Conservation (phyloP, 2,888 invertebrate species). For the Hirtodrosophila confusa region DNA sequence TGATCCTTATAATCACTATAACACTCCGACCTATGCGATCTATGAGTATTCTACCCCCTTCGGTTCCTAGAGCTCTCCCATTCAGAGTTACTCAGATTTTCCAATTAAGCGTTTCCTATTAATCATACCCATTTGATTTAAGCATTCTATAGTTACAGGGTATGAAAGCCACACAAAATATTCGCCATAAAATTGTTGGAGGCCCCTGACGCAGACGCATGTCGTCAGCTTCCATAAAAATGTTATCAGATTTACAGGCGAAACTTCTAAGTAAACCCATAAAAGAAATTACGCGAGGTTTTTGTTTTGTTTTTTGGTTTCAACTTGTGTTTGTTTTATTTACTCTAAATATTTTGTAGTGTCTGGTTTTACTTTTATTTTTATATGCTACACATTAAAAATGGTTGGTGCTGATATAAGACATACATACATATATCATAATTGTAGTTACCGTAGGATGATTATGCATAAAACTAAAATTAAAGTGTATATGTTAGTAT, state of each 20-base stretch:
- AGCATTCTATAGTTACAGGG: constrained; percentile 23
- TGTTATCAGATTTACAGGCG: constrained; percentile 71
- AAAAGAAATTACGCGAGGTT: constrained; percentile 63
- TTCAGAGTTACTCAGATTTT: too few relatives aligned
- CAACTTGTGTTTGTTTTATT: constrained; percentile 68
- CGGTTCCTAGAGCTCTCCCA: too few relatives aligned
- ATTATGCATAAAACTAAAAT: constrained; percentile 28
- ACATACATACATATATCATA: constrained; percentile 41
- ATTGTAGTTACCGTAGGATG: constrained; percentile 23
- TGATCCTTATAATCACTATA: too few relatives aligned
- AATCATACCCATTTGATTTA: too few relatives aligned
- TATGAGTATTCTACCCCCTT: too few relatives aligned
- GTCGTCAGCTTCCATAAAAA: constrained; percentile 77
- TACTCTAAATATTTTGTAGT: constrained; percentile 63
- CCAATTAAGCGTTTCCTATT: too few relatives aligned
- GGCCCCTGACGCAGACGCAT: constrained; percentile 43
- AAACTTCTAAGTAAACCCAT: constrained; percentile 75
- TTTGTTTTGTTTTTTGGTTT: constrained; percentile 46
- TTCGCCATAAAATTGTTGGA: constrained; percentile 80
- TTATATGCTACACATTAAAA: constrained; percentile 76
- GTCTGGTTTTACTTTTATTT: constrained; percentile 18
- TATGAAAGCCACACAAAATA: constrained; percentile 67
- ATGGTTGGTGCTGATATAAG: constrained; percentile 74
- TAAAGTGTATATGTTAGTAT: constrained; percentile 18
- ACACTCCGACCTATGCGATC: too few relatives aligned